Base-by-base conservation (phyloP, 2,797 vertebrate species). In the Tenualosa ilisha region DNA sequence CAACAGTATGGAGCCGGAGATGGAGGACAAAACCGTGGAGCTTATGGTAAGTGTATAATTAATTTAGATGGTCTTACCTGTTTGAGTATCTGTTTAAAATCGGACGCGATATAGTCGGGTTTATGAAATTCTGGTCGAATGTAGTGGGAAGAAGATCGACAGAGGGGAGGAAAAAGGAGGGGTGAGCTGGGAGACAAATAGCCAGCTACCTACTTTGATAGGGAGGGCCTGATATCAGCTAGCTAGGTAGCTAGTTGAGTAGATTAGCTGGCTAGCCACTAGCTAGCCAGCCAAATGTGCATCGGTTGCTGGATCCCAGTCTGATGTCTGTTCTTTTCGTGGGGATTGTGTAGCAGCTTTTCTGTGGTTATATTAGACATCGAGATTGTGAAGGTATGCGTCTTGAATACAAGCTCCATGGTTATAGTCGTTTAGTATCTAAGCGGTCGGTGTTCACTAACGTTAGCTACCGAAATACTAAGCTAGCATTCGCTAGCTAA, bases 21-120 rank as follows among this genome's bases (percentile, higher is more conserved):
- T 95, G 93, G 95, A 95, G 92, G 95, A 96, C 92, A 96, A 96
- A 94, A 96, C 96, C 86, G 93, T 96, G 90, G 96, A 96, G 93
- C 93, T 96, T 72, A 96, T 96, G 96, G 96, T 96, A 88, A 95
- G 95, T 94, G 31, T 82, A 8, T 0, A 31, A 17, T 50, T n/a
- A 7, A 20, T 81, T 0, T 22, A 50, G 24, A 65, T 51, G 6
- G 7, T 7, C 5, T 49, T 53, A 6, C 49, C 12, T 51, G 68
- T 46, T 22, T 13, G 3, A 37, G 31, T 15, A 26, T 81, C 12
- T 17, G 6, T 72, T 72, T 37, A 6, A 40, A 31, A 37, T 9
- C 8, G 3, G 43, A 31, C 2, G 3, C 3, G 54, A 3, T 50
- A 0, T 3, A 37, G 65, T n/a, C 51, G 56, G 49, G 50, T 86